These are phyloP conservation scores for Carcina quercana DNA, from an alignment of 2,888 invertebrate species.

Conservation along the genomic window DNA sequence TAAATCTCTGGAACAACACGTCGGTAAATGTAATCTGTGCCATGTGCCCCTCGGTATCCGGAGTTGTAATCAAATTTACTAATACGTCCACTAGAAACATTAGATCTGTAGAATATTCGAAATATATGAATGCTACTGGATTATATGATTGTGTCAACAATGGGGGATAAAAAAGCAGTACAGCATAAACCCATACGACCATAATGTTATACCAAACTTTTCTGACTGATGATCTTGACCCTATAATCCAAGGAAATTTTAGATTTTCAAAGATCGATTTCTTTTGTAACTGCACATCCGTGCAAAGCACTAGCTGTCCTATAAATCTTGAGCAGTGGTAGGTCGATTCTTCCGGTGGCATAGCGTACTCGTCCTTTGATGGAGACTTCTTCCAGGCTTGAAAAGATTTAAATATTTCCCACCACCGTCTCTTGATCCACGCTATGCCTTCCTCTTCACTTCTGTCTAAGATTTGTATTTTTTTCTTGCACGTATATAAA, in stretches of 20 bases:
- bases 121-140: conserved; percentile 34
- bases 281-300: conserved; percentile 34
- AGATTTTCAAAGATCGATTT: conserved; percentile 43
- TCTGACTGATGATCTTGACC: conserved; percentile 36
- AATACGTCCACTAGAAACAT: conserved; percentile 41
- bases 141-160: conserved; percentile 19
- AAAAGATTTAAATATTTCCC: neutral
- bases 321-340: conserved; percentile 59
- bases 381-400: neutral
- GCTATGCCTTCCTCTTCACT: conserved; percentile 4
- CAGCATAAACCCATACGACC: conserved; percentile 31
- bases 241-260: conserved; percentile 51
- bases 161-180: conserved; percentile 41
- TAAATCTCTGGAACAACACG: conserved; percentile 40
- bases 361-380: neutral
- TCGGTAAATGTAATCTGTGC: conserved; percentile 30
- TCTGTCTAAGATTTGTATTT: conserved; percentile 1
- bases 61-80: conserved; percentile 40
- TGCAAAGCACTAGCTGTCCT: conserved; percentile 51
- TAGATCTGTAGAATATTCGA: conserved; percentile 37
- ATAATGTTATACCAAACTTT: conserved; percentile 41
- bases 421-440: conserved; percentile 8
- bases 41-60: conserved; percentile 23
- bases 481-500: conserved; percentile 1
- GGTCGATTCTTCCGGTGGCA: conserved; percentile 35